phyloP scores from a whole-genome alignment of 2,888 invertebrate species.

The Cetonia aurata region DNA sequence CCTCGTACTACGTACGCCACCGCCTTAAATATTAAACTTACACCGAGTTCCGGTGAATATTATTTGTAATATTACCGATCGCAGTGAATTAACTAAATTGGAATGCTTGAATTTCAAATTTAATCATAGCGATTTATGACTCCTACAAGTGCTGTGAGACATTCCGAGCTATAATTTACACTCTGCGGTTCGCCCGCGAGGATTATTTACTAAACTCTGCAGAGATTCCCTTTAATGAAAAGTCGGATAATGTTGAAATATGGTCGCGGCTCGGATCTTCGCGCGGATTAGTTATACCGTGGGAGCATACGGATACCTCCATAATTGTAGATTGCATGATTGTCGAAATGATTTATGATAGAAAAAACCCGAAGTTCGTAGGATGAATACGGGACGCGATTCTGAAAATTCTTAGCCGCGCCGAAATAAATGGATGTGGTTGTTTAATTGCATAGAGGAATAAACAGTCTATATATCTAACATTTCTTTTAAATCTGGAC shows the following conservation, averaged over 20 bases:
- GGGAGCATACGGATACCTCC: background rate
- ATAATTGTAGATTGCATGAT: constrained; percentile 1
- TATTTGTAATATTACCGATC: constrained; percentile 37
- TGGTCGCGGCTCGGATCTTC: constrained; percentile 20
- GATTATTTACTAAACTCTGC: constrained; percentile 40
- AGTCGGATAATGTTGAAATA: constrained; percentile 40
- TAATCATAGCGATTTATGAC: constrained; percentile 38
- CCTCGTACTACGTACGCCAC: too few relatives aligned
- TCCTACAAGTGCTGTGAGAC: constrained; percentile 40
- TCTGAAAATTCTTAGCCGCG: too few relatives aligned
- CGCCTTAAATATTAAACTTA: constrained; percentile 37
- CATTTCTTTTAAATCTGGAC: too few relatives aligned
- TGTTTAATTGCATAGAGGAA: too few relatives aligned
- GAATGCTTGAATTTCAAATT: constrained; percentile 40
- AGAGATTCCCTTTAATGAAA: constrained; percentile 38
- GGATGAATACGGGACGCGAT: too few relatives aligned
- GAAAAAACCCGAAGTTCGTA: too few relatives aligned
- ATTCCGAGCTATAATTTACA: constrained; percentile 35
- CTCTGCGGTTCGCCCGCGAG: constrained; percentile 29
- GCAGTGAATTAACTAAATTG: constrained; percentile 38
- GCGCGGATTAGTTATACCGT: constrained; percentile 16
- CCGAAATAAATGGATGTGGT: too few relatives aligned
- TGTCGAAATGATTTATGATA: too few relatives aligned
- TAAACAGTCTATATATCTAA: too few relatives aligned
- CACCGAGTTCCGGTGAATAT: constrained; percentile 32